phyloP scores from a whole-genome alignment of 2,113 vertebrate genomes.

The Platichthys stellatus region DNA sequence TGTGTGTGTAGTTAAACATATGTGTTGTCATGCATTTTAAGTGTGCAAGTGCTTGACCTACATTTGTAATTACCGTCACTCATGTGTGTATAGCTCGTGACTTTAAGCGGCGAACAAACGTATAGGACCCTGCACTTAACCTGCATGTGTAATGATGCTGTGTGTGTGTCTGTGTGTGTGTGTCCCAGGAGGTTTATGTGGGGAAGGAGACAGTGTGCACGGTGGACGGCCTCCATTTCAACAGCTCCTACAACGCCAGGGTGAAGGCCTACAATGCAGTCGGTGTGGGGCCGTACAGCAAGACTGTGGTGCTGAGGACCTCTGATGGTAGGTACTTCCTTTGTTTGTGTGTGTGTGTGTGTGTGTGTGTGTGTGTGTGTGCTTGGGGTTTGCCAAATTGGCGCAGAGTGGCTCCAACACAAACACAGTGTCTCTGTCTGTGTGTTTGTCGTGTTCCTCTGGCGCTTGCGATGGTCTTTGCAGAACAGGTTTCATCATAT shows the following conservation, averaged over 20 bases:
- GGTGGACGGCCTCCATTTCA: constrained; percentile 97
- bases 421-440: too few relatives aligned
- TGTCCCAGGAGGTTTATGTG: constrained; percentile 92
- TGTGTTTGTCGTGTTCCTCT: background rate
- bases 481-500: background rate
- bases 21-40: constrained; percentile 1
- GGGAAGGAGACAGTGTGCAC: constrained; percentile 98
- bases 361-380: constrained; percentile 5
- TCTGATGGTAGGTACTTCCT: constrained; percentile 84
- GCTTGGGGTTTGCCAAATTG: background rate
- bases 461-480: too few relatives aligned
- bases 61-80: background rate
- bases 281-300: constrained; percentile 95
- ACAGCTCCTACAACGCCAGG: constrained; percentile 96
- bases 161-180: constrained; percentile 7
- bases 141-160: constrained; percentile 15
- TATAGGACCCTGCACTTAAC: background rate
- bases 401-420: too few relatives aligned
- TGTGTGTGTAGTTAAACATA: background rate
- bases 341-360: constrained; percentile 18
- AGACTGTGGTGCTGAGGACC: constrained; percentile 95
- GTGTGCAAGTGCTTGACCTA: background rate
- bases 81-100: background rate
- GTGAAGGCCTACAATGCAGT: constrained; percentile 95
- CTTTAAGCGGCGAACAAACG: background rate